Evolutionary conservation across 2,888 invertebrate genomes (phyloP).

Genomic region (Ormyrus pomaceus): DNA sequence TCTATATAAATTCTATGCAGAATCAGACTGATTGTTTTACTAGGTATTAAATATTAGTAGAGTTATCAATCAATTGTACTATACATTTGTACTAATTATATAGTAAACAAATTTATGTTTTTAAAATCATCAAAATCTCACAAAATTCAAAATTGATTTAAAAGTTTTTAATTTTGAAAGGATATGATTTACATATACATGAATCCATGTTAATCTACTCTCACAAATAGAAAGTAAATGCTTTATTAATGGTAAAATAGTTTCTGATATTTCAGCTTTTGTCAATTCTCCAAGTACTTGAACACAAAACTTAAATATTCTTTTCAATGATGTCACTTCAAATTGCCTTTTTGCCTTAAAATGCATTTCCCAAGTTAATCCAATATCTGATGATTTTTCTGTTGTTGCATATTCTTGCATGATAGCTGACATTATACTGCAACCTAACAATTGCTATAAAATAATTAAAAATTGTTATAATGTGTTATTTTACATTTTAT

Average conservation of each 20-base stretch:
- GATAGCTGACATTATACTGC: slow-evolving; percentile 87
- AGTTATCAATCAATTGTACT: not conserved
- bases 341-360: slow-evolving; percentile 89
- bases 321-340: slow-evolving; percentile 87
- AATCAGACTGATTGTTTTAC: too few species aligned
- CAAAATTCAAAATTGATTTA: slow-evolving; percentile 48
- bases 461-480: slow-evolving; percentile 12
- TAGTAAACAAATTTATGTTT: not conserved
- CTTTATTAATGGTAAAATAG: slow-evolving; percentile 80
- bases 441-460: slow-evolving; percentile 86
- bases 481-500: too few species aligned
- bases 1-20: not conserved
- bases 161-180: slow-evolving; percentile 68
- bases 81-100: slow-evolving; percentile 1
- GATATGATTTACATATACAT: slow-evolving; percentile 80
- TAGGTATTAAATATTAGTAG: not conserved
- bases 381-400: slow-evolving; percentile 90
- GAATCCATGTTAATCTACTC: slow-evolving; percentile 88
- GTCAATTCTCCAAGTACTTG: slow-evolving; percentile 80
- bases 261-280: slow-evolving; percentile 76
- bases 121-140: slow-evolving; percentile 2
- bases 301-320: slow-evolving; percentile 86
- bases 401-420: slow-evolving; percentile 93
- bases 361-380: slow-evolving; percentile 92
- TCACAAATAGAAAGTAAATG: slow-evolving; percentile 87